Percentiles rank a stretch among this genome's conserved stretches.
Conservation (phyloP, 2,888 invertebrate genomes). For the Sthenelais limicola region DNA sequence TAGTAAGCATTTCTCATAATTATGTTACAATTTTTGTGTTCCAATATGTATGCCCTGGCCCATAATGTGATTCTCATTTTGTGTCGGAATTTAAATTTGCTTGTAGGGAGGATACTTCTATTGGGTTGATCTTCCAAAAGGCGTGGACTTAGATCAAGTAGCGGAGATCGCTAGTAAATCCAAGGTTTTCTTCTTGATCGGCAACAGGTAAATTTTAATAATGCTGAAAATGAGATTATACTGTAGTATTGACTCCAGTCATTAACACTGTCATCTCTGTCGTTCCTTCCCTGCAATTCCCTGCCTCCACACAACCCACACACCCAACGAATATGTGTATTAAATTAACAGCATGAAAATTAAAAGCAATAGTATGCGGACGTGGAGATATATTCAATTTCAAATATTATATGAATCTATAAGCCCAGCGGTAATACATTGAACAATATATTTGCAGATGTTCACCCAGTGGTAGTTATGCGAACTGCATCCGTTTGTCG, state of each 20-base stretch:
- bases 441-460: slow-evolving; percentile 50
- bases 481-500: slow-evolving; percentile 60
- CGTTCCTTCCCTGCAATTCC: too few relatives aligned
- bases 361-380: too few relatives aligned
- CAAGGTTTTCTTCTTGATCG: neutral
- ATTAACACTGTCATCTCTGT: too few relatives aligned
- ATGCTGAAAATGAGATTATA: neutral
- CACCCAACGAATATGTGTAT: too few relatives aligned
- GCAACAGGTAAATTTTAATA: neutral
- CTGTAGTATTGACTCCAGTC: neutral
- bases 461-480: slow-evolving; percentile 57
- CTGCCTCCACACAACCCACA: too few relatives aligned
- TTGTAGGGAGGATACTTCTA: slow-evolving; percentile 77
- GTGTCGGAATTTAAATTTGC: slow-evolving; percentile 62
- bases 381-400: too few relatives aligned
- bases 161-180: slow-evolving; percentile 32
- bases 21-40: neutral
- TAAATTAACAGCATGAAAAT: too few relatives aligned
- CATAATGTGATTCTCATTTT: neutral
- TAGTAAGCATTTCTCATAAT: too few relatives aligned
- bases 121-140: slow-evolving; percentile 76
- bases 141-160: slow-evolving; percentile 52
- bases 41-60: neutral
- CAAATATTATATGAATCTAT: too few relatives aligned
- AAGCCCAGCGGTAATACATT: too few relatives aligned